Base-by-base conservation (phyloP, 37 sponge, comb jelly and placozoan genomes). In the Crambe crambe region DNA sequence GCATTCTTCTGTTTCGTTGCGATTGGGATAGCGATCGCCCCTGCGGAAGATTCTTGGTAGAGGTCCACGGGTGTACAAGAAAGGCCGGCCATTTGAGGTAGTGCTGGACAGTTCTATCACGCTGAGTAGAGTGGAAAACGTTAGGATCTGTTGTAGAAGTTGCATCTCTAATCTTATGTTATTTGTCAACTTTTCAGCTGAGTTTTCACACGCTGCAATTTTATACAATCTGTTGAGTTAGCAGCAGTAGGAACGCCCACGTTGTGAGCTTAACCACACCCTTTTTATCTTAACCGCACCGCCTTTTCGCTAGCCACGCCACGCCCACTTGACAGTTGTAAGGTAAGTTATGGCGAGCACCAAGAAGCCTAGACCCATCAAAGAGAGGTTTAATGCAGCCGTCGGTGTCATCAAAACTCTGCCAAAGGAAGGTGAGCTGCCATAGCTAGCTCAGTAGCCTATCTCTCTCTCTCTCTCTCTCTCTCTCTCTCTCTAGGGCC, bases 1-100 rank as follows among this genome's bases (percentile, higher is more conserved):
- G 54, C 95, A 95, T 37, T 88, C 80, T 18, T 70, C 82, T 20
- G 81, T 73, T 72, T 90, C 95, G 32, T 41, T 63, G 17, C 89
- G 30, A 38, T 81, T 70, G 3, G 95, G 95, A 58, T 87, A 95
- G 72, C 60, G 75, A 40, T 81, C 38, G 54, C 74, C 74, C 5
- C 65, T 37, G 2, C 0, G 9, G 61, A 92, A 92, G 0, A 17
- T 12, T 0, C 31, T 10, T 5, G 92, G 92, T 0, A 91, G 56
- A 0, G 63, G 62, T 44, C 87, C 92, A 21, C 73, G 44, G 54
- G 59, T 58, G 43, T 71, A 83, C 27, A 31, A 39, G 42, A 71
- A 90, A 29, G 54, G 74, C 2, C 32, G 36, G 57, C 26, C 27
- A 32, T 44, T 31, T 54, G 47, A 23, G 42, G 18, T 36, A 63